Evolutionary conservation across 2,888 invertebrate species (phyloP), one percentile per base, ranked within the genome.

Genomic region (Hololepta plana): DNA sequence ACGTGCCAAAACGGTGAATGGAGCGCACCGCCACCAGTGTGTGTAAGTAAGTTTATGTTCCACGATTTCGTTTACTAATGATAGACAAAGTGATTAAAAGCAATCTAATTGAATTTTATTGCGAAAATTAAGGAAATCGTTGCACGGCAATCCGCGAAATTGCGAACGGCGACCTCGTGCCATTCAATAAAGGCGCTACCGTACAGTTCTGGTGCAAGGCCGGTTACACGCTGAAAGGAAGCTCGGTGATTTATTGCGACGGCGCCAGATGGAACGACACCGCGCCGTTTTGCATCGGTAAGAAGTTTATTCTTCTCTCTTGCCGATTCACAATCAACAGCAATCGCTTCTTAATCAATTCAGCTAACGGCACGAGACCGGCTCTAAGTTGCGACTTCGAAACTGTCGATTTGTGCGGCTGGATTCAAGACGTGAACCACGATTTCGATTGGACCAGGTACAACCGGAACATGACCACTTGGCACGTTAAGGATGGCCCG

Each of bases 361-460:
- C 29, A 64, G 62, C 46, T 20, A 38, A 50, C 3, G 47, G 40
- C 13, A 46, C 47, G 2, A 40, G 44, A 14, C 53, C 59, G 0
- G 44, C 54, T 6, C 46, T 62, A 15, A 59, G 54, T 13, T 79
- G 79, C 37, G 67, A 75, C 43, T 79, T 79, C 40, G 77, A 79
- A 47, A 54, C 55, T 0, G 51, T 58, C 0, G 64, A 66, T 36
- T 44, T 79, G 0, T 85, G 85, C 38, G 80, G 76, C n/a, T 85
- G 84, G 84, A 63, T 55, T 0, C 70, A 73, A 21, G 79, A 79
- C 30, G 57, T 67, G 0, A 54, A 59, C 1, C 68, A 74, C 33
- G 71, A 77, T 45, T 76, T 79, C 35, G 74, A 77, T 37, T 85
- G 84, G 84, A 57, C 45, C 7, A 57, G 79, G 7, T 55, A 69